Evolutionary conservation across 2,888 invertebrate species (phyloP).

Genomic region (Limenitis camilla): DNA sequence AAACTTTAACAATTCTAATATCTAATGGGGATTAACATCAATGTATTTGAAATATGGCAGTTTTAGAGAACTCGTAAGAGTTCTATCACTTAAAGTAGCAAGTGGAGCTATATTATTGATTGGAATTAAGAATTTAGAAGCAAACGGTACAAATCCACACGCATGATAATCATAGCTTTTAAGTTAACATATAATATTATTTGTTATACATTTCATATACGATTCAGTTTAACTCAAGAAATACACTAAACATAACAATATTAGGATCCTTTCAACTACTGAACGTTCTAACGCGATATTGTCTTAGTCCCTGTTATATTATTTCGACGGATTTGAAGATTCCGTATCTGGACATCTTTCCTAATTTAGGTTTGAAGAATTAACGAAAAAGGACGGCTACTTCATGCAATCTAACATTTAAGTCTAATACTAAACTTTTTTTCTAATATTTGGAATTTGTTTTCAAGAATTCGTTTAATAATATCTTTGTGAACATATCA

Average conservation of each 20-base stretch:
- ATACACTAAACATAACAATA: neutral
- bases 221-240: neutral
- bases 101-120: neutral
- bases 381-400: constrained; percentile 26
- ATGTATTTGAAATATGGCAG: constrained; percentile 14
- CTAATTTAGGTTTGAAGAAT: constrained; percentile 8
- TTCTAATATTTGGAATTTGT: neutral
- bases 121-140: neutral
- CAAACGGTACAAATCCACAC: neutral
- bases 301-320: constrained; percentile 67
- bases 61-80: constrained; percentile 7
- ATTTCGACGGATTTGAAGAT: constrained; percentile 42
- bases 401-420: constrained; percentile 14
- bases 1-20: constrained; percentile 1
- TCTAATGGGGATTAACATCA: constrained; percentile 1
- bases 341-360: constrained; percentile 16
- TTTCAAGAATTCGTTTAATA: no score
- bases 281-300: constrained; percentile 46
- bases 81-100: neutral
- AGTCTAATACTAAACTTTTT: neutral
- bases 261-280: constrained; percentile 13
- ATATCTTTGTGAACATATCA: neutral
- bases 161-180: neutral
- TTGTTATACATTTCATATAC: no score
- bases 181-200: no score